phyloP scores from a whole-genome alignment of 2,888 invertebrate species.

The Caenorhabditis sulstoni region DNA sequence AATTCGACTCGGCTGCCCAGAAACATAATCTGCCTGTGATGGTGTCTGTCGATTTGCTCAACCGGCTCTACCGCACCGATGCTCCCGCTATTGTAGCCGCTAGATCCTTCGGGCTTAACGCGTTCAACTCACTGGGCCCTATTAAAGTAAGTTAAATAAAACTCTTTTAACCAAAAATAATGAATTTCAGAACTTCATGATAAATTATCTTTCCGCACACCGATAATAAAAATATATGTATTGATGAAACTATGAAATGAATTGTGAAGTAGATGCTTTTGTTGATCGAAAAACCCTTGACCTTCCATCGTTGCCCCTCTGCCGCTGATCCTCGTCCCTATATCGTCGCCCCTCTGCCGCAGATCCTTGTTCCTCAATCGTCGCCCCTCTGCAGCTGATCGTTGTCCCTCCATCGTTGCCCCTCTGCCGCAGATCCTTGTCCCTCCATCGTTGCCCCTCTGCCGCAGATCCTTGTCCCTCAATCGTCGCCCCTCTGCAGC shows the following conservation, averaged over 20 bases:
- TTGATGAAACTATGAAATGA: too few species aligned
- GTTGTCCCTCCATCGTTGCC: neutral
- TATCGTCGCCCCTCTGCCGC: neutral
- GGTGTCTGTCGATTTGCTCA: constrained; percentile 78
- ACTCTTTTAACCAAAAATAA: too few species aligned
- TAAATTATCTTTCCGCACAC: constrained; percentile 52
- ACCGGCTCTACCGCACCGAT: constrained; percentile 65
- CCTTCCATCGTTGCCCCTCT: neutral
- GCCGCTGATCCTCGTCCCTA: neutral
- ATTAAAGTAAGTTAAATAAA: constrained; percentile 20
- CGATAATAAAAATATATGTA: constrained; percentile 11
- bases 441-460: neutral
- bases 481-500: neutral
- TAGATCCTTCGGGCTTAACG: constrained; percentile 77
- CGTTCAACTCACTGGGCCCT: constrained; percentile 57
- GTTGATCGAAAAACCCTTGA: too few species aligned
- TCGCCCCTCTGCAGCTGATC: neutral
- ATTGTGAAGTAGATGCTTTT: too few species aligned
- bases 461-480: neutral
- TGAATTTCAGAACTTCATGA: constrained; percentile 31
- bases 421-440: neutral
- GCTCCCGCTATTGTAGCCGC: constrained; percentile 74
- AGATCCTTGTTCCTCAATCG: neutral
- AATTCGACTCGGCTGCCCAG: constrained; percentile 91
- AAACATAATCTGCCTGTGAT: constrained; percentile 92